Base-by-base conservation (phyloP, 23 tunicate species). In the Oikopleura vanhoeffeni region DNA sequence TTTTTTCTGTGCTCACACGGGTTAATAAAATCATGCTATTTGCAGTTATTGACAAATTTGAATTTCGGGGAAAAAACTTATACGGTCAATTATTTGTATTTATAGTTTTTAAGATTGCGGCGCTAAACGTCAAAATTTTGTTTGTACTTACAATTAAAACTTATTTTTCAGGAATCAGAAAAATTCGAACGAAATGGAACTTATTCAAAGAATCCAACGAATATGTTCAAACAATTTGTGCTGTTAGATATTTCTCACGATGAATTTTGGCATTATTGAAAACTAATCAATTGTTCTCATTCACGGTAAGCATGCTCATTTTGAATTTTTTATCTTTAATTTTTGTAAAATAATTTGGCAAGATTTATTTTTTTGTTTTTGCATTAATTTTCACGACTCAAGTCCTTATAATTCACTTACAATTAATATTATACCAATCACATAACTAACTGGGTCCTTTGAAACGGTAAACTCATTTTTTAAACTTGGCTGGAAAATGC, bases 201-300 rank as follows among this genome's bases (percentile, higher is more conserved):
- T 92, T 30, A 57, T 92, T 40, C 89, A 92, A 57, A 76, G 87
- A 30, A 85, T 89, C 67, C 84, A 90, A n/a, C n/a, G 39, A 85
- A 76, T 38, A 67, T 92, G 35, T 92, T 84, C 83, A 88, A 89
- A 32, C 87, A 89, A 84, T 92, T 92, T 84, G 84, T 89, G n/a
- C 85, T 76, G 57, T 86, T 92, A 39, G 86, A 89, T 75, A 88
- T 92, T 13, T 87, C 83, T 85, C 90, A 89, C 41, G 97, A 92
- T 41, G 97, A 92, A 84, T 92, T 85, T 79, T 91, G 90, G n/a
- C n/a, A n/a, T n/a, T 36, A 89, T 92, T 40, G 89, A 89, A 92
- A 92, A 92, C 86, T 87, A 89, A 33, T 89, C 89, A 87, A 92
- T 89, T 82, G 89, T 87, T 77, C 67, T 92, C 4, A 92, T 89